Evolutionary conservation across 2,113 vertebrate species (phyloP), one percentile per base, ranked within the genome.

Genomic region (Diglossa brunneiventris): DNA sequence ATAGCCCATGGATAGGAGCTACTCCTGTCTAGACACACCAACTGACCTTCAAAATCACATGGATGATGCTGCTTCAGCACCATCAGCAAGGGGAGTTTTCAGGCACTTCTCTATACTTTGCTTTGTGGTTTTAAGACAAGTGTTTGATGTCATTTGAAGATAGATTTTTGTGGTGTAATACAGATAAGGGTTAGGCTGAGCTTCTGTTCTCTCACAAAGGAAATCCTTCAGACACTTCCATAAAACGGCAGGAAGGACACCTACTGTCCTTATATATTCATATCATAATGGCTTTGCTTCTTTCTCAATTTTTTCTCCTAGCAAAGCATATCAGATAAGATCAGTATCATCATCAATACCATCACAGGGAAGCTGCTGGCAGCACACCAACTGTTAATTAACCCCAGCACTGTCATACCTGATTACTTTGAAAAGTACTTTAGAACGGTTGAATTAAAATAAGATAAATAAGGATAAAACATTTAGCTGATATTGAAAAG

Each of bases 241-340:
- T 94, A 92, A 93, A 94, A 87, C 73, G 47, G 79, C 94, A 95
- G 95, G 92, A 96, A 96, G 94, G 93, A 96, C 96, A 95, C 92
- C 92, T 97, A 92, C 90, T 13, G 68, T 97, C 92, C 95, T 92
- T 88, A 92, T 23, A 35, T 44, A 95, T 95, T 95, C 80, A 86
- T 68, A 92, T 87, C 92, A 93, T 83, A 70, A 72, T 6, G 69
- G 9, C 79, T 96, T 86, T 41, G 17, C 72, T 72, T 68, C 82
- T 88, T 80, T 44, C 63, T 52, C 2, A 3, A 52, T 55, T 37
- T 19, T 83, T 94, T 91, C 92, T 52, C 74, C 52, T 3, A 67
- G 79, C 37, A 86, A 90, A 93, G 76, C 39, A 6, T 77, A 94
- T 81, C 93, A 95, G 85, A 86, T 86, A 91, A 96, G 88, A 96